Percentiles rank a stretch among this genome's conserved stretches.
phyloP scores from a whole-genome alignment of 2,797 vertebrate genomes.

The Phrynocephalus guinanensis region DNA sequence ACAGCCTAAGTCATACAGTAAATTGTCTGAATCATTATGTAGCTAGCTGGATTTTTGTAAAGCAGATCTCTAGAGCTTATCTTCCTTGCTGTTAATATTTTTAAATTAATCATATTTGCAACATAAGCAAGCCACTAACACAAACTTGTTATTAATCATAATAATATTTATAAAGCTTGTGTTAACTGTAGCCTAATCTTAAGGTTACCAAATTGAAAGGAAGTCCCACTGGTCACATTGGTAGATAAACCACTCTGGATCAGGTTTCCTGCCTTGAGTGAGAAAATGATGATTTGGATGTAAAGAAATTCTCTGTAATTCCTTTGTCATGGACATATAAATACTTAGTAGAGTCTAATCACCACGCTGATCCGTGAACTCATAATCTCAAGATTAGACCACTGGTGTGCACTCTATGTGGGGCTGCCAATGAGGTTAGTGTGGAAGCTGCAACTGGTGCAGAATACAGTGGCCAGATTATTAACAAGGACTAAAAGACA shows the following conservation, averaged over 20 bases:
- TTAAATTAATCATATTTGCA: background rate
- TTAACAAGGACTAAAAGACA: too few species aligned
- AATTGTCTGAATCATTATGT: background rate
- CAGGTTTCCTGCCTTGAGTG: too few species aligned
- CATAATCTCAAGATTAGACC: background rate
- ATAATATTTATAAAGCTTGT: background rate
- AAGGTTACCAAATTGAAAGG: background rate
- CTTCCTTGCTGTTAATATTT: background rate
- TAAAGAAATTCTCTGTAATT: too few species aligned
- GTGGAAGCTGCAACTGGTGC: too few species aligned
- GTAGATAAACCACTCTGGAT: background rate
- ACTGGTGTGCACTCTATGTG: too few species aligned
- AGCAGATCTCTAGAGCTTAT: background rate
- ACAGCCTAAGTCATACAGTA: background rate
- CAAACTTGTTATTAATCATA: background rate
- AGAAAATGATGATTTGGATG: too few species aligned
- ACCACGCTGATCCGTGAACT: too few species aligned
- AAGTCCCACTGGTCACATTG: background rate
- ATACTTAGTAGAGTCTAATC: too few species aligned
- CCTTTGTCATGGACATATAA: too few species aligned
- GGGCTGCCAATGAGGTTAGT: too few species aligned
- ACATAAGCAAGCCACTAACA: background rate
- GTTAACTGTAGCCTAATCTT: background rate
- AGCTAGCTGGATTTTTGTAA: background rate
- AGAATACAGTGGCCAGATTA: too few species aligned